phyloP scores from a whole-genome alignment of 2,797 vertebrate genomes.

The Dallia pectoralis region DNA sequence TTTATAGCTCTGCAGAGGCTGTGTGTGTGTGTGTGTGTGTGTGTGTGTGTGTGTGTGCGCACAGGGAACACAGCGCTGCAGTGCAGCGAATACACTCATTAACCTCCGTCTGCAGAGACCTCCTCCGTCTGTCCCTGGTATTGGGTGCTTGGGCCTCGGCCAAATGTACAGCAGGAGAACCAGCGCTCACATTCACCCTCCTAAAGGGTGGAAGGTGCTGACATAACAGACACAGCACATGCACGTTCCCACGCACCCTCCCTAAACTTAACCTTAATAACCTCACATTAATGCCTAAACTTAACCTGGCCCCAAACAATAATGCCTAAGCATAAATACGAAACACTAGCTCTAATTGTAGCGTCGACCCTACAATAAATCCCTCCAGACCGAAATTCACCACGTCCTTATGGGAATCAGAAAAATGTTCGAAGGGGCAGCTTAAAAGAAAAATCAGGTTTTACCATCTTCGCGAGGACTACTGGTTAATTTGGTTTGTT shows the following conservation, averaged over 20 bases:
- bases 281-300: too few relatives aligned
- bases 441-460: too few relatives aligned
- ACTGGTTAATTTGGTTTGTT: too few relatives aligned
- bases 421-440: too few relatives aligned
- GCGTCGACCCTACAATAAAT: too few relatives aligned
- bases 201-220: not conserved
- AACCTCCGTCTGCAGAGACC: constrained; percentile 63
- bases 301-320: too few relatives aligned
- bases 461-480: too few relatives aligned
- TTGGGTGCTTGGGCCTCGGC: not conserved
- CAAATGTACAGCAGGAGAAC: not conserved
- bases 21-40: constrained; percentile 31
- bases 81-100: constrained; percentile 80
- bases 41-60: constrained; percentile 4
- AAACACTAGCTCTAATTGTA: too few relatives aligned
- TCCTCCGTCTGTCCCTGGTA: constrained; percentile 43
- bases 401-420: too few relatives aligned
- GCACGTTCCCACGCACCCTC: not conserved
- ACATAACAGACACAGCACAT: not conserved
- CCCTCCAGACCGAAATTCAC: too few relatives aligned
- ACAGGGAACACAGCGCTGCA: constrained; percentile 71
- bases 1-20: constrained; percentile 80
- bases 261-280: not conserved
- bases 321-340: too few relatives aligned
- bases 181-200: not conserved